Percentiles rank a stretch among this genome's conserved stretches.
These are phyloP conservation scores for Onchidella celtica DNA, from an alignment of 2,888 invertebrate genomes.

Conservation along the genomic window DNA sequence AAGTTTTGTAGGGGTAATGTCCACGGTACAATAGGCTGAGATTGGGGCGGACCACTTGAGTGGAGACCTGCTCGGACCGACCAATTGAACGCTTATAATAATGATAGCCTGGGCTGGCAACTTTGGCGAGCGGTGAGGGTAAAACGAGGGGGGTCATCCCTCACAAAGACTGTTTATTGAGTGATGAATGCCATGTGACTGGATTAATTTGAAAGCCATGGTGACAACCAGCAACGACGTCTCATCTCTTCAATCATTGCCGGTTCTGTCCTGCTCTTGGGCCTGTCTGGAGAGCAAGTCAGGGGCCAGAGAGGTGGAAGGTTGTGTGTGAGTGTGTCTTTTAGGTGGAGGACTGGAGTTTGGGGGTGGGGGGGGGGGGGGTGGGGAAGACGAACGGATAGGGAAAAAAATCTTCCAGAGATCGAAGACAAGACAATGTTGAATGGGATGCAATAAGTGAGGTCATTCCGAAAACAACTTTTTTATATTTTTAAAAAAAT, in stretches of 20 bases:
- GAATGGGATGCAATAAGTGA: no score
- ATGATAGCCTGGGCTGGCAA: conserved; percentile 35
- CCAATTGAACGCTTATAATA: conserved; percentile 39
- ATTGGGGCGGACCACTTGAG: conserved; percentile 44
- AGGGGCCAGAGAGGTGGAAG: background rate
- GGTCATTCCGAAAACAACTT: no score
- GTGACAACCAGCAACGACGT: conserved; percentile 19
- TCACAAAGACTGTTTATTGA: conserved; percentile 45
- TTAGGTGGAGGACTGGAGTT: no score
- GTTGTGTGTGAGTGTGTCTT: no score
- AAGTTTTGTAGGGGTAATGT: conserved; percentile 23
- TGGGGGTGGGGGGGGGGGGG: no score
- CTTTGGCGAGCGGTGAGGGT: background rate
- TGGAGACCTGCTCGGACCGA: background rate
- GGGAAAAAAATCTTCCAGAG: no score
- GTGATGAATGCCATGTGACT: conserved; percentile 30
- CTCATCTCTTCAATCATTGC: background rate
- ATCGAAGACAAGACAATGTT: no score
- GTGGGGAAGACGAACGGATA: no score
- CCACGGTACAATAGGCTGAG: conserved; percentile 30
- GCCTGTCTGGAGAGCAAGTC: background rate
- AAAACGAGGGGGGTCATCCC: conserved; percentile 31
- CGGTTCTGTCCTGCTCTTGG: conserved; percentile 1
- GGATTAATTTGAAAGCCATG: conserved; percentile 44
- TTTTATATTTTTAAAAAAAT: no score